A percentile compares a stretch with the other conserved stretches of the same genome.
Evolutionary conservation across 2,797 vertebrate genomes (phyloP).

Genomic region (Alauda arvensis): DNA sequence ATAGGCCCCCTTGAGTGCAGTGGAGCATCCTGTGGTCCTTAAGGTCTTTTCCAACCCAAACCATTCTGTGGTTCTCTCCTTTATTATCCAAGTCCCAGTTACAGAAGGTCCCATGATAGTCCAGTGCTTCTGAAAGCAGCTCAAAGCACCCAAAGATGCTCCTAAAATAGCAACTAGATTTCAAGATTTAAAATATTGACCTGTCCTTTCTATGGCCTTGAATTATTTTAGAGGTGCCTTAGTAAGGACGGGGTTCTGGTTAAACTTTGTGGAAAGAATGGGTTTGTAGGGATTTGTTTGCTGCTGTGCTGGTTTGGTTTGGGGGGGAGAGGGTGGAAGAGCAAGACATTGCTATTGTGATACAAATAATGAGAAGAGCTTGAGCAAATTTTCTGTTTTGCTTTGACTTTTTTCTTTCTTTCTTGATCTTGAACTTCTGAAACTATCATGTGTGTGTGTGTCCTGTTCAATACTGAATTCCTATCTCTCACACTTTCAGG

Average conservation of each 20-base stretch:
- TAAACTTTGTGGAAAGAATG: not conserved
- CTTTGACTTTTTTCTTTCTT: conserved; percentile 67
- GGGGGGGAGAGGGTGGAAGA: conserved; percentile 12
- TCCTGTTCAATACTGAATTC: conserved; percentile 75
- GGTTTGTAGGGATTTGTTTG: not conserved
- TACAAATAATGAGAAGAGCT: not conserved
- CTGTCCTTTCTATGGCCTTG: not conserved
- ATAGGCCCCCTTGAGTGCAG: not conserved
- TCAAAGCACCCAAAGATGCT: not conserved
- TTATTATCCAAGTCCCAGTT: not conserved
- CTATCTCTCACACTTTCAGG: conserved; percentile 93
- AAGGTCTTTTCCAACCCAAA: not conserved
- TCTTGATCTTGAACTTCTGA: conserved; percentile 68
- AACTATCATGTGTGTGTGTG: conserved; percentile 65
- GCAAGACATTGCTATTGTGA: rapidly evolving
- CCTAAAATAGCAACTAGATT: not conserved
- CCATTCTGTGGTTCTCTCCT: not conserved
- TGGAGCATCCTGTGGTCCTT: not conserved
- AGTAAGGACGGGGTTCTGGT: not conserved
- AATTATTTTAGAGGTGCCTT: not conserved
- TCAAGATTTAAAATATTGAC: not conserved
- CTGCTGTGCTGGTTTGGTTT: not conserved
- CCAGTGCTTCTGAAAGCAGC: not conserved
- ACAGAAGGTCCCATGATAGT: not conserved
- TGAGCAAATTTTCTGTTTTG: conserved; percentile 9